Conservation (phyloP, 2,113 vertebrate genomes). For the Peromyscus leucopus region DNA sequence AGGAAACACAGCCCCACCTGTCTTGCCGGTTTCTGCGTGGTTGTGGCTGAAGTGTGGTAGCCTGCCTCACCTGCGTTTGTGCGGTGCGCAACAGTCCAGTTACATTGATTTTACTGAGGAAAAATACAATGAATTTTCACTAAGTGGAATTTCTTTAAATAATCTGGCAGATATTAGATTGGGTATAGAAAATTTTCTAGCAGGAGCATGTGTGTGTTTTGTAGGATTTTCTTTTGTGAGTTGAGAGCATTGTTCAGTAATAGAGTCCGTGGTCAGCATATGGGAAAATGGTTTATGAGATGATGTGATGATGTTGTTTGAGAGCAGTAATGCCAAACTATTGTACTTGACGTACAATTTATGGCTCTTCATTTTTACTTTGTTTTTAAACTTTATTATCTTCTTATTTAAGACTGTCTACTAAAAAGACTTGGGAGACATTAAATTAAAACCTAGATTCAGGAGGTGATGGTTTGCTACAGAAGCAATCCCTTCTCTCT, state of each 20-base stretch:
- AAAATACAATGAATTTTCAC: background rate
- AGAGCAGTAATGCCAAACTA: background rate
- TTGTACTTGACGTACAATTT: no score
- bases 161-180: background rate
- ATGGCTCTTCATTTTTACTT: no score
- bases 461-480: background rate
- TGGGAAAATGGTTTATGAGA: background rate
- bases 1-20: background rate
- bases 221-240: background rate
- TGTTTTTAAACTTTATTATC: no score
- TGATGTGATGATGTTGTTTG: background rate
- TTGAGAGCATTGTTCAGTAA: background rate
- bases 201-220: background rate
- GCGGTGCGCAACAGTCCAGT: background rate
- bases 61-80: background rate
- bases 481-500: background rate
- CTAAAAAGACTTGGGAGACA: no score
- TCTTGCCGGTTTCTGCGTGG: background rate
- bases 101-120: constrained; percentile 34
- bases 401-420: no score
- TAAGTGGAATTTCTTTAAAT: constrained; percentile 35
- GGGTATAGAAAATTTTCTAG: background rate
- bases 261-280: background rate
- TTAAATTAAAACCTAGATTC: no score
- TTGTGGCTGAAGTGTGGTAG: constrained; percentile 4